Evolutionary conservation across 2,113 vertebrate species (phyloP), one percentile per base, ranked within the genome.

Genomic region (Podocnemis expansa): DNA sequence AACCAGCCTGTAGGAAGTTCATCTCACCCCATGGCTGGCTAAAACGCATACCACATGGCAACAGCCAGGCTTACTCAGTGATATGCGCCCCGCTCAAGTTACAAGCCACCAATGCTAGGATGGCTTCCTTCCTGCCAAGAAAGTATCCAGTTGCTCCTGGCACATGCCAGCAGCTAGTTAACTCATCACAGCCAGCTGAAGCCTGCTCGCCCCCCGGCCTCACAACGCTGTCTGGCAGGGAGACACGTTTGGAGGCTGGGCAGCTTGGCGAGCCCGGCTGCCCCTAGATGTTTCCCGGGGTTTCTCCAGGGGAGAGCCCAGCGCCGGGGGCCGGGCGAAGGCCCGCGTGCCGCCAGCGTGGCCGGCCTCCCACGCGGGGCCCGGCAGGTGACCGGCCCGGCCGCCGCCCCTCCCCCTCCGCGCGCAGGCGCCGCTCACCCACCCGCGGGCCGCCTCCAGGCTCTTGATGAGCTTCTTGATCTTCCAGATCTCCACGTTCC

Each of bases 391-490:
- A n/a, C n/a, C n/a, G n/a, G n/a, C n/a, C 60, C 12, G 78, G 88
- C 76, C 89, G 89, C 79, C 78, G 73, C 51, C 56, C 9, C 9
- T 25, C 29, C 17, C 17, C 10, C 76, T 2, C 56, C 41, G 58
- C 84, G 31, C 41, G 43, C 43, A 52, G 16, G 14, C 58, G 8
- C 76, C 54, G 47, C 29, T 24, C 27, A 45, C 52, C 81, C 98
- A 99, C 99, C 99, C 99, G 88, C 99, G 98, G 93, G 99, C 99
- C 92, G 99, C 99, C 97, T 99, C 99, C 97, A 99, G 98, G 98
- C 99, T 99, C 98, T 99, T 99, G 95, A 99, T 99, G 97, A 99
- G 99, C 98, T 99, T 99, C 98, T 99, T 99, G 98, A 99, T 99
- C 98, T 99, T 99, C 99, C 99, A 99, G 96, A 99, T 99, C 98